These are phyloP conservation scores for Neoscelio sp. DNA, from an alignment of 2,888 invertebrate genomes.

Conservation along the genomic window DNA sequence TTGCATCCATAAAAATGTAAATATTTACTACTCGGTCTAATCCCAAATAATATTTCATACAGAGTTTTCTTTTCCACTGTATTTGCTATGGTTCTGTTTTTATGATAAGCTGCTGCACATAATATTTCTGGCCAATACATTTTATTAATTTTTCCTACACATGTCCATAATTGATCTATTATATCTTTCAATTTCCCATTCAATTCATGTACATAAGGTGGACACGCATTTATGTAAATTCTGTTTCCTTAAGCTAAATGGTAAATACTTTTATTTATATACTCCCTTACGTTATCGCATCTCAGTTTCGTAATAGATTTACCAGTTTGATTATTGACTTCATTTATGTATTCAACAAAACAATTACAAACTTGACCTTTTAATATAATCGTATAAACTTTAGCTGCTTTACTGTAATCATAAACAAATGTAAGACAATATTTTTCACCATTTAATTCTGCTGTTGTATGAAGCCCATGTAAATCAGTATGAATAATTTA, in stretches of 20 bases:
- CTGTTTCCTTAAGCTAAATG: not conserved
- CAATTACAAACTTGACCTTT: not conserved
- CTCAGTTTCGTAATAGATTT: not conserved
- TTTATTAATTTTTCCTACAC: not conserved
- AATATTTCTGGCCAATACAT: not conserved
- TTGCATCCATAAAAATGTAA: not conserved
- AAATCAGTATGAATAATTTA: not conserved
- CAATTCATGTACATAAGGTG: not conserved
- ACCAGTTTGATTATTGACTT: not conserved
- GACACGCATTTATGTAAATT: not conserved
- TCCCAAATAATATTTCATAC: not conserved
- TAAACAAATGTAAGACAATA: not conserved
- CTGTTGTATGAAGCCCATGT: not conserved
- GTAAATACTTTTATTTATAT: not conserved
- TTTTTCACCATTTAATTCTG: constrained; percentile 2
- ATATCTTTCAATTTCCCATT: constrained; percentile 1
- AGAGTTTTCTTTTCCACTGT: not conserved
- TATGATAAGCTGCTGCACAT: not conserved
- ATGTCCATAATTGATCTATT: not conserved
- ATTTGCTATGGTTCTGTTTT: not conserved
- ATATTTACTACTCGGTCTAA: not conserved
- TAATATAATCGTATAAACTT: not conserved
- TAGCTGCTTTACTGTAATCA: not conserved
- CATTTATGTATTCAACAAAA: not conserved
- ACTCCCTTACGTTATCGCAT: not conserved